A percentile compares a stretch with the other conserved stretches of the same genome.
Conservation (phyloP, 2,888 invertebrate species). For the Nebria brevicollis region DNA sequence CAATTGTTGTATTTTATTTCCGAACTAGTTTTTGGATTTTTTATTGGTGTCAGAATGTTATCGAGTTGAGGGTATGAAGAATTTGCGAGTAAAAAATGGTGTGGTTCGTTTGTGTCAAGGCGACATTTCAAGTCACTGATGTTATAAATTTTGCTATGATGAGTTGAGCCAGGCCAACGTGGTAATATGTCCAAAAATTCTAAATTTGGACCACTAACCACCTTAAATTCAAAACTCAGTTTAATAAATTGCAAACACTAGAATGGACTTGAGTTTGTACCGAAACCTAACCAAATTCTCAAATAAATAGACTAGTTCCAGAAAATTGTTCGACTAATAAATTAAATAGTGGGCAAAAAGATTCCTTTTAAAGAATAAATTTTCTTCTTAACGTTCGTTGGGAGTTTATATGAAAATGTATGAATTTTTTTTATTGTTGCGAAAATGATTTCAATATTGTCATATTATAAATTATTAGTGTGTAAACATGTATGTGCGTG, state of each 20-base stretch:
- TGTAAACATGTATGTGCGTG: no score
- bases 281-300: no score
- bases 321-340: no score
- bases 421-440: no score
- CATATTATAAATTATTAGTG: no score
- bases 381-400: no score
- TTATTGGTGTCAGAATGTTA: conserved; percentile 49
- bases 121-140: conserved; percentile 49
- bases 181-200: conserved; percentile 50
- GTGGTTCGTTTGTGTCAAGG: conserved; percentile 47
- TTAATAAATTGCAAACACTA: background rate
- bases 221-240: conserved; percentile 40
- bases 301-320: no score
- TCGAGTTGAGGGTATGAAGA: conserved; percentile 48
- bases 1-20: conserved; percentile 51
- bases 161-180: conserved; percentile 50
- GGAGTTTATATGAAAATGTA: no score
- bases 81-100: conserved; percentile 50
- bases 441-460: no score
- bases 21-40: conserved; percentile 46
- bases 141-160: conserved; percentile 51
- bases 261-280: background rate
- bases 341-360: no score
- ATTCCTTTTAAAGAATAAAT: no score
- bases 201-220: conserved; percentile 50